Evolutionary conservation across 2,797 vertebrate genomes (phyloP), one percentile per base, ranked within the genome.

Genomic region (Sebastes alutus): DNA sequence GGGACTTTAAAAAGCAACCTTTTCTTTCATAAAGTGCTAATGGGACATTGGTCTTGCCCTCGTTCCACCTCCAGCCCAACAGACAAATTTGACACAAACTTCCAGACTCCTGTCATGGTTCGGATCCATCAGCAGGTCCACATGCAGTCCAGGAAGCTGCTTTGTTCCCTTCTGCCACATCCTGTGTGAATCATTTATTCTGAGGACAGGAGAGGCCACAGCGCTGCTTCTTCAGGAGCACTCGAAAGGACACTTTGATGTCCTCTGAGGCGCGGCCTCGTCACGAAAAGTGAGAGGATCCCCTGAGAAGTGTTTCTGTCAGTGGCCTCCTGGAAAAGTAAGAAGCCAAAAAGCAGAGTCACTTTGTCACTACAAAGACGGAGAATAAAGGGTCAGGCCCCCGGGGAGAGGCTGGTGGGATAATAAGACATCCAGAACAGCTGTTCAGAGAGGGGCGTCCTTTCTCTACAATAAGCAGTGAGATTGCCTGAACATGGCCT

Each of bases 401-500:
- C 27, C 3, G 2, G 35, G 67, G 73, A 29, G 55, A 65, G 30
- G 14, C 23, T 14, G 62, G 22, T 5, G 63, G 82, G 52, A 32
- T 62, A 80, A 77, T 38, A 65, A 85, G 64, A 84, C 85, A 74
- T 82, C 75, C 35, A 77, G 63, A 89, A 86, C 92, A 94, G 92
- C 84, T 92, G 89, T 84, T 91, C 81, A 58, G 88, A 49, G 68
- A 66, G 65, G 30, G 30, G 13, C 35, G 60, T 72, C 72, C 52
- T 61, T 62, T 62, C 64, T 77, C 71, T 16, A 52, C 69, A 88
- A 83, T 69, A 72, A 84, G 80, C 77, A 63, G 64, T 38, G 70
- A 62, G 72, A 79, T 84, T 76, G 67, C 79, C 68, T 84, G 74
- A 91, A 92, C 93, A 85, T 85, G 90, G 75, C 64, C 79, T 54